Conservation (phyloP, 2,113 vertebrate genomes). For the Myodes glareolus region DNA sequence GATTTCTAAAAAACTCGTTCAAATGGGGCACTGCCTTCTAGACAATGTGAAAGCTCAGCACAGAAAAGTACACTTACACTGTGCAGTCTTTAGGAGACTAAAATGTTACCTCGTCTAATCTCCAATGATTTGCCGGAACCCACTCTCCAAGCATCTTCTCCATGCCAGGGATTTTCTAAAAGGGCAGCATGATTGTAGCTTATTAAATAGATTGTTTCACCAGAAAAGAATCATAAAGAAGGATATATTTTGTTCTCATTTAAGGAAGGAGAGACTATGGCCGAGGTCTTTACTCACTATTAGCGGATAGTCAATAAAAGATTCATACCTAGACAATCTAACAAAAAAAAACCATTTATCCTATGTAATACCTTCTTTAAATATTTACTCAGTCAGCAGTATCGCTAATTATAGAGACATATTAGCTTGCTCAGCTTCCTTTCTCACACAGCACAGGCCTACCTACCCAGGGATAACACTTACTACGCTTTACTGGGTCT, state of each 20-base stretch:
- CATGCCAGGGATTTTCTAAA: not conserved
- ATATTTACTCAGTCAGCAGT: not conserved
- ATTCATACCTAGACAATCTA: not conserved
- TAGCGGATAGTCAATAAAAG: not conserved
- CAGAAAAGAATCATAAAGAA: not conserved
- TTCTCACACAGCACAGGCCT: not conserved
- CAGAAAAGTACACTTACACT: not conserved
- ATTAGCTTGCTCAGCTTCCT: not conserved
- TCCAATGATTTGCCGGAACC: not conserved
- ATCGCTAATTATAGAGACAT: conserved; percentile 38
- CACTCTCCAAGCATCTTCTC: not conserved
- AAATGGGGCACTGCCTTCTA: not conserved
- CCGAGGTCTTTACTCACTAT: not conserved
- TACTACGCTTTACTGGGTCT: not conserved
- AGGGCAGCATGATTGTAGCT: not conserved
- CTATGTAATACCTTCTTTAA: not conserved
- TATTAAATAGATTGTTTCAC: not conserved
- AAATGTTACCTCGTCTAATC: not conserved
- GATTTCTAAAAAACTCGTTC: conserved; percentile 20
- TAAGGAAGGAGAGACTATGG: not conserved
- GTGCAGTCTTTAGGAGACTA: not conserved
- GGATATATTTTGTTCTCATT: not conserved
- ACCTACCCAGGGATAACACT: not conserved
- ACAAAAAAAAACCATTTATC: not conserved
- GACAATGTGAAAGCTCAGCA: not conserved